Base-by-base conservation (phyloP, 2,888 invertebrate species). In the Eilema caniola region DNA sequence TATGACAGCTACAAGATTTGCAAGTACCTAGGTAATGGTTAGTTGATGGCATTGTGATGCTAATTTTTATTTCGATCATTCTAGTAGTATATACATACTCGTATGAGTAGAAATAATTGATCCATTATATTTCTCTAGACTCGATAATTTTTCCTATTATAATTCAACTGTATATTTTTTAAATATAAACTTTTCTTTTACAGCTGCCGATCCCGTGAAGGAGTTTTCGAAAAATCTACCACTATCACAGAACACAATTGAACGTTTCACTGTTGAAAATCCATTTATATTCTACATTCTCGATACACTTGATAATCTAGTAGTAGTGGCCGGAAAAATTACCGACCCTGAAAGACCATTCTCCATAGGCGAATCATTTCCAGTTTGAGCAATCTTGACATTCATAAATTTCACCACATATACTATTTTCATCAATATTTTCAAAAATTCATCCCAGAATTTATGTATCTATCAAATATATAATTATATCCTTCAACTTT, bases 231-330 rank as follows among this genome's bases (percentile, higher is more conserved):
- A 93, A 87, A 93, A 85, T 66, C 78, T 92, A 16, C 94, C 94
- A 0, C 56, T 91, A 20, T 77, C 89, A 60, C 71, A 78, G 57
- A 90, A 89, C 66, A 80, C 85, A 33, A 74, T 86, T 0, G 89
- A 92, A 28, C 88, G 87, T 23, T 94, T 97, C 83, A 92, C 90
- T 67, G 95, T 96, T 0, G 96, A 96, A 75, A 96, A 96, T 67
- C 96, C 97, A 0, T 97, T 97, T 89, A 88, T 96, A 70, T 97
- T 96, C 89, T 97, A 96, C 85, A 96, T 97, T 28, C 85, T 96
- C 61, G 96, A 97, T 76, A 93, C 93, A 41, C 86, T 95, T 64
- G 96, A 96, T 76, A 95, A 96, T 72, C 92, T 96, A 28, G 94
- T 96, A 0, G 94, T 97, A 3, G 96, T 96, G 31, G 96, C 96